These are phyloP conservation scores for Glaucidium brasilianum DNA, from an alignment of 2,113 vertebrate species.

Conservation along the genomic window DNA sequence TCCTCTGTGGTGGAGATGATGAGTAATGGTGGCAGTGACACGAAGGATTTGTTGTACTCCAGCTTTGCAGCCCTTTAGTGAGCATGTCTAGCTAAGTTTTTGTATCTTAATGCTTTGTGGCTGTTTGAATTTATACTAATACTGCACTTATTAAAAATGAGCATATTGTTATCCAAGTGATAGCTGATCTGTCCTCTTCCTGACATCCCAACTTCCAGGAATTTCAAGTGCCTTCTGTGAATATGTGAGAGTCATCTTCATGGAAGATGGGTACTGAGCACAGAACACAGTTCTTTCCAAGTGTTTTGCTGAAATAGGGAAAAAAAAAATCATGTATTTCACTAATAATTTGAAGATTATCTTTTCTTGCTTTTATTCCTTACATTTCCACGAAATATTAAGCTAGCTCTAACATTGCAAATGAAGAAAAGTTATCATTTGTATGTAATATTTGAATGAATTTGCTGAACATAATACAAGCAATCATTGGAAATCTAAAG, in stretches of 20 bases:
- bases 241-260: not conserved
- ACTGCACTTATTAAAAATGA: not conserved
- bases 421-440: not conserved
- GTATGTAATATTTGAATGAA: conserved; percentile 5
- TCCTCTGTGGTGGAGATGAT: conserved; percentile 89
- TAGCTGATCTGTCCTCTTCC: not conserved
- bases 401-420: conserved; percentile 30
- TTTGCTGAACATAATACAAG: not conserved
- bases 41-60: not conserved
- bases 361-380: not conserved
- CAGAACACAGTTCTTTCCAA: not conserved
- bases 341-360: not conserved
- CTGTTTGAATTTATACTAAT: not conserved
- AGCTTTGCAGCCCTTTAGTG: conserved; percentile 21
- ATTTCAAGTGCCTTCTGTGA: conserved; percentile 32
- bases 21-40: conserved; percentile 61
- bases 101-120: not conserved
- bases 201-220: not conserved
- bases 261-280: not conserved
- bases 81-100: not conserved
- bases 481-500: not conserved
- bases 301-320: not conserved
- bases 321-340: not conserved
- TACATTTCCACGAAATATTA: conserved; percentile 18
- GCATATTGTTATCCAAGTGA: not conserved